phyloP scores from a whole-genome alignment of 2,113 vertebrate genomes.

The Asarcornis scutulata region DNA sequence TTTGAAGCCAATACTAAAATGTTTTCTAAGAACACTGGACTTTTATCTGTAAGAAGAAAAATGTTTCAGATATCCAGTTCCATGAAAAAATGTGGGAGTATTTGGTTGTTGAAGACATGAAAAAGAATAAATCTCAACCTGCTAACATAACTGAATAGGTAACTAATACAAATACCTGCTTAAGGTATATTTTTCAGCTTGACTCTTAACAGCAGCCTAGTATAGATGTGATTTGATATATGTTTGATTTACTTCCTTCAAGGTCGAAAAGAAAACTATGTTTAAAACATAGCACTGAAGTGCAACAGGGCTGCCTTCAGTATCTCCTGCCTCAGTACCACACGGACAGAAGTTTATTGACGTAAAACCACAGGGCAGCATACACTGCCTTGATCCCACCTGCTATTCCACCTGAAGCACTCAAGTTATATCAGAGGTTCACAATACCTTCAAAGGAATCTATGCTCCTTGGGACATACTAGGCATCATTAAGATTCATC shows the following conservation, averaged over 20 bases:
- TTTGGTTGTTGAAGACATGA: background rate
- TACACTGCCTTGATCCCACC: background rate
- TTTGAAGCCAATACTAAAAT: no score
- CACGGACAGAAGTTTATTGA: background rate
- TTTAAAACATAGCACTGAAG: background rate
- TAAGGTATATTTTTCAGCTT: background rate
- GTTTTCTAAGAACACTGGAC: background rate
- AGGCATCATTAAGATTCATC: background rate
- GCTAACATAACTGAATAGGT: background rate
- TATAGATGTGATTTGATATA: background rate
- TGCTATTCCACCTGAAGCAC: background rate
- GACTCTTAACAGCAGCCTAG: background rate
- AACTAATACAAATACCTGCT: background rate
- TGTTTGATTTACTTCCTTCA: background rate
- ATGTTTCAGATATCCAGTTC: background rate
- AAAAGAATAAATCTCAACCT: no score
- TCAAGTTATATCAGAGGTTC: background rate
- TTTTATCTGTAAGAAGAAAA: background rate
- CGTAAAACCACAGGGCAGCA: background rate
- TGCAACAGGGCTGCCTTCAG: background rate
- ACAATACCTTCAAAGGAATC: background rate
- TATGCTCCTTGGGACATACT: background rate
- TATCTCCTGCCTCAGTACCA: no score
- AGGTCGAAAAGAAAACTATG: no score
- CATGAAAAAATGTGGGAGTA: background rate